A percentile compares a stretch with the other conserved stretches of the same genome.
Evolutionary conservation across 2,888 invertebrate genomes (phyloP).

Genomic region (Cephus pulcher): DNA sequence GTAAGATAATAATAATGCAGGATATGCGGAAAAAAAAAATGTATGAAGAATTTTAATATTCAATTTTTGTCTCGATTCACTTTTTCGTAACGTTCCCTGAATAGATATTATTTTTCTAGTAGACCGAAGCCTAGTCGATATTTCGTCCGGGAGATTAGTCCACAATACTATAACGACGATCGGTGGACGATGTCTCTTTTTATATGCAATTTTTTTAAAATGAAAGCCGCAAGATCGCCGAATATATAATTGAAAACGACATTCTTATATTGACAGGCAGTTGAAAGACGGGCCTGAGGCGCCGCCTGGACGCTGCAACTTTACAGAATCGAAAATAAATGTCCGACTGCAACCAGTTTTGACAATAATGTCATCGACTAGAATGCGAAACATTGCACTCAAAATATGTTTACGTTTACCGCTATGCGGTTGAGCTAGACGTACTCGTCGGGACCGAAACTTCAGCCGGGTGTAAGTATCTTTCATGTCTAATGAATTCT

Average conservation of each 20-base stretch:
- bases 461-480: background rate
- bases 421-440: background rate
- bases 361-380: background rate
- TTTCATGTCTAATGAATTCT: background rate
- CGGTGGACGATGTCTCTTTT: background rate
- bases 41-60: background rate
- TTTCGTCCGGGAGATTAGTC: background rate
- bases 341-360: background rate
- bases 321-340: background rate
- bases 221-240: background rate
- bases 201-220: background rate
- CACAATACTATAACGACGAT: background rate
- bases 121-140: background rate
- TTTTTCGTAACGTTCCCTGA: background rate
- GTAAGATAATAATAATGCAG: background rate
- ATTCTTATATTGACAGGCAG: background rate
- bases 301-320: background rate
- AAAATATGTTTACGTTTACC: background rate
- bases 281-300: background rate
- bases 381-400: background rate
- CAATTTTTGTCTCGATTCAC: background rate
- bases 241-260: background rate
- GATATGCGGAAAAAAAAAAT: background rate
- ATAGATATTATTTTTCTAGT: background rate
- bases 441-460: background rate